phyloP scores from a whole-genome alignment of 2,888 invertebrate genomes.

The Meteorus colon region DNA sequence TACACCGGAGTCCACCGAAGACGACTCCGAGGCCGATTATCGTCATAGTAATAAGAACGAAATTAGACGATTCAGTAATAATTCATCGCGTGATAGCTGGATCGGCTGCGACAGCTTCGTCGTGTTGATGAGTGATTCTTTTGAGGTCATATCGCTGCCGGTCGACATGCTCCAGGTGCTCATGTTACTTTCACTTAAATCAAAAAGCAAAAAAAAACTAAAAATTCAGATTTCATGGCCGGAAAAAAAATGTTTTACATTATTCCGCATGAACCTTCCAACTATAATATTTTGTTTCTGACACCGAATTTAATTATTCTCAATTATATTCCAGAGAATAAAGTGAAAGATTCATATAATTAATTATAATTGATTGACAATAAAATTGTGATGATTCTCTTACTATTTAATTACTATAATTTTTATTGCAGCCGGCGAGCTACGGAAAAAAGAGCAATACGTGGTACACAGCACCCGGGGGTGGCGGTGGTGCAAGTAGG shows the following conservation, averaged over 20 bases:
- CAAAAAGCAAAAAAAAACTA: slow-evolving; percentile 1
- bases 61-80: slow-evolving; percentile 46
- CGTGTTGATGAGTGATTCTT: slow-evolving; percentile 73
- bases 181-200: background rate
- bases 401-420: slow-evolving; percentile 18
- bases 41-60: slow-evolving; percentile 40
- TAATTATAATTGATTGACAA: too few relatives aligned
- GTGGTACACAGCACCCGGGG: slow-evolving; percentile 85
- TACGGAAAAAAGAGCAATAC: slow-evolving; percentile 94
- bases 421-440: slow-evolving; percentile 83
- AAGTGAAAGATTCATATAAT: too few relatives aligned
- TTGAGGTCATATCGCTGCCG: slow-evolving; percentile 72
- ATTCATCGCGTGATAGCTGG: slow-evolving; percentile 42
- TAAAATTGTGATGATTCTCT: background rate
- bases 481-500: slow-evolving; percentile 63
- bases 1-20: slow-evolving; percentile 56
- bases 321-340: too few relatives aligned
- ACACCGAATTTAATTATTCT: too few relatives aligned
- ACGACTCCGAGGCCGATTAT: slow-evolving; percentile 47
- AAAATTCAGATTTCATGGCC: background rate
- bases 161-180: slow-evolving; percentile 72
- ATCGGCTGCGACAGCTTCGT: slow-evolving; percentile 68
- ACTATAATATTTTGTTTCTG: too few relatives aligned
- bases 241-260: too few relatives aligned
- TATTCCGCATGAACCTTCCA: too few relatives aligned